Evolutionary conservation across 2,888 invertebrate species (phyloP).

Genomic region (Caenorhabditis drosophilae): DNA sequence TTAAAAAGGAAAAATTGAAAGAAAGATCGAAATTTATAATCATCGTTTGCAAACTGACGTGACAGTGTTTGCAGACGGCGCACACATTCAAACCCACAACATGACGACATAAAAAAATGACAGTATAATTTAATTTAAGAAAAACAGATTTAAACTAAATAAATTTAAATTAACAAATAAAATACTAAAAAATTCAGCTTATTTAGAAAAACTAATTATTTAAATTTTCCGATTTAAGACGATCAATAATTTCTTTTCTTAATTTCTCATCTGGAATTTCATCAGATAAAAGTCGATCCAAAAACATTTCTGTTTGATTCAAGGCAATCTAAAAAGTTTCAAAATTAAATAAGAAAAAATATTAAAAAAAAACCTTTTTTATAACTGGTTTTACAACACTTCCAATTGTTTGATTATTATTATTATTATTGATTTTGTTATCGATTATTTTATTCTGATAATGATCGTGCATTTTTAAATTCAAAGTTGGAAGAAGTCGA

Average conservation of each 20-base stretch:
- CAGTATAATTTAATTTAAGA: background rate
- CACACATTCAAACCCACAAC: constrained; percentile 1
- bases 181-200: no score
- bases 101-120: constrained; percentile 7
- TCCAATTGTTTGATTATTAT: constrained; percentile 24
- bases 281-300: constrained; percentile 45
- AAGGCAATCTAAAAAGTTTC: constrained; percentile 36
- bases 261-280: constrained; percentile 19
- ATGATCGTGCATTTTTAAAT: constrained; percentile 31
- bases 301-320: constrained; percentile 43
- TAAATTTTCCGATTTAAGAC: constrained; percentile 15
- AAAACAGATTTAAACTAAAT: background rate
- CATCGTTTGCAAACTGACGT: constrained; percentile 23
- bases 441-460: background rate
- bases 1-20: background rate
- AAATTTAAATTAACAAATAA: background rate
- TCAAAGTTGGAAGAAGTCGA: constrained; percentile 27
- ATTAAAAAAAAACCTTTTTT: constrained; percentile 36
- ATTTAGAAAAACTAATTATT: no score
- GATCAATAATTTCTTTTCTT: constrained; percentile 17
- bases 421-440: background rate
- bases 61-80: constrained; percentile 15
- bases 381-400: constrained; percentile 48
- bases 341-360: constrained; percentile 4
- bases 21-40: constrained; percentile 5